Base-by-base conservation (phyloP, 2,888 invertebrate species). In the Nymphalis urticae region DNA sequence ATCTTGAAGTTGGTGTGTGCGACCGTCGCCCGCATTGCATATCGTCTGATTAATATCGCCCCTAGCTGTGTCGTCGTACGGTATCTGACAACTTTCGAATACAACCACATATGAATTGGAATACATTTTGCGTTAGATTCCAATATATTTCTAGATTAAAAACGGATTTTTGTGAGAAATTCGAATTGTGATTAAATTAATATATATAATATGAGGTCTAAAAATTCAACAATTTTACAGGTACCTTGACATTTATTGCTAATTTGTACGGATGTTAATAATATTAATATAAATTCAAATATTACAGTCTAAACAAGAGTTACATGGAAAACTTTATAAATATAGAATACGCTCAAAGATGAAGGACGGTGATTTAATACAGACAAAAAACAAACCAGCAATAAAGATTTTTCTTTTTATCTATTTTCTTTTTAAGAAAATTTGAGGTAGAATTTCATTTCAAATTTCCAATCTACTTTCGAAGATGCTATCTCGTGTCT, bases 21-120 rank as follows among this genome's bases (percentile, higher is more conserved):
- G 61, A 51, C 61, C 65, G 68, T 27, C 67, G 77, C 80, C 82
- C 81, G 86, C 82, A 85, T 82, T 82, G 86, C 87, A 89, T 86
- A 85, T 85, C 85, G 82, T 83, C 81, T 87, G 90, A 90, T 90
- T 90, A 89, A 89, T 90, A 88, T 89, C 85, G 82, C 77, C 75
- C 76, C 78, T 78, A 79, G 79, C 75, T 70, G 73, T 70, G 71
- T 79, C 76, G 78, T 84, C 75, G 78, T 84, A 84, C 74, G 84
- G 84, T 78, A 85, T 86, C 86, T 81, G 82, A 86, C 84, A 86
- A 88, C 84, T 87, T 86, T 85, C 80, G 61, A 69, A 64, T 70
- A 67, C 66, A 64, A 63, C 72, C 64, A 54, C 60, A 62, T 62
- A 64, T 51, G 48, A 48, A 70, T 62, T 66, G 24, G 65, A 32